Evolutionary conservation across 2,888 invertebrate genomes (phyloP).

Genomic region (Drosophila kambysellisi): DNA sequence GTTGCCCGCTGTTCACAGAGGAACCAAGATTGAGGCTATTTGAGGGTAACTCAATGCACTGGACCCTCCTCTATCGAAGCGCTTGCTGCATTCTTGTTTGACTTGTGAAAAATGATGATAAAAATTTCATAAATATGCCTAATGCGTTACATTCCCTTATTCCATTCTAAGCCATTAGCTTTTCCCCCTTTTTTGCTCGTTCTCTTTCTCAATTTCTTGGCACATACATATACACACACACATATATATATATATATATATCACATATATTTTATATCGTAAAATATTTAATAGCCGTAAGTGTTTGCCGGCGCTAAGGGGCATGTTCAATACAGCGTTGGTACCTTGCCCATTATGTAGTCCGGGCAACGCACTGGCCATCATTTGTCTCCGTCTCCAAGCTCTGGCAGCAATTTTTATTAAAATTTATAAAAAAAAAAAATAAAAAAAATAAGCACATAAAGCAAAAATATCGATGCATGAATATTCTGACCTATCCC

Average conservation of each 20-base stretch:
- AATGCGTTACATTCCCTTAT: conserved; percentile 70
- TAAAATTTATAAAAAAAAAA: conserved; percentile 60
- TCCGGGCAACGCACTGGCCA: conserved; percentile 46
- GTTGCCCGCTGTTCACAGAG: conserved; percentile 2
- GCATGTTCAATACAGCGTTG: conserved; percentile 16
- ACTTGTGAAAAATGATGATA: conserved; percentile 71
- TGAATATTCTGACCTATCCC: conserved; percentile 76
- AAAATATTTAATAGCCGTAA: conserved; percentile 80
- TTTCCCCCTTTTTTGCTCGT: conserved; percentile 5
- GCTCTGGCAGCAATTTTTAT: conserved; percentile 67
- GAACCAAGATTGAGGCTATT: conserved; percentile 46
- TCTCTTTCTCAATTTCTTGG: conserved; percentile 3
- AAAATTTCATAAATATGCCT: conserved; percentile 80
- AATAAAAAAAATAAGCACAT: neutral
- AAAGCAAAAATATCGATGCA: conserved; percentile 64
- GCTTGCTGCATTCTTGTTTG: conserved; percentile 50
- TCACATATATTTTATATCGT: conserved; percentile 58
- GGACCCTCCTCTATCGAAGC: conserved; percentile 8
- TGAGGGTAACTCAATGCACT: conserved; percentile 33
- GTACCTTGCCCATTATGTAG: conserved; percentile 42
- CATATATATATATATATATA: conserved; percentile 14
- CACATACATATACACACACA: neutral
- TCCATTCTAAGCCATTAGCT: conserved; percentile 76
- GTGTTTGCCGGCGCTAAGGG: conserved; percentile 54
- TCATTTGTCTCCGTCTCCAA: conserved; percentile 72